Percentiles rank a stretch among this genome's conserved stretches.
Evolutionary conservation across 2,888 invertebrate species (phyloP).

Genomic region (Meiosimyza decipiens): DNA sequence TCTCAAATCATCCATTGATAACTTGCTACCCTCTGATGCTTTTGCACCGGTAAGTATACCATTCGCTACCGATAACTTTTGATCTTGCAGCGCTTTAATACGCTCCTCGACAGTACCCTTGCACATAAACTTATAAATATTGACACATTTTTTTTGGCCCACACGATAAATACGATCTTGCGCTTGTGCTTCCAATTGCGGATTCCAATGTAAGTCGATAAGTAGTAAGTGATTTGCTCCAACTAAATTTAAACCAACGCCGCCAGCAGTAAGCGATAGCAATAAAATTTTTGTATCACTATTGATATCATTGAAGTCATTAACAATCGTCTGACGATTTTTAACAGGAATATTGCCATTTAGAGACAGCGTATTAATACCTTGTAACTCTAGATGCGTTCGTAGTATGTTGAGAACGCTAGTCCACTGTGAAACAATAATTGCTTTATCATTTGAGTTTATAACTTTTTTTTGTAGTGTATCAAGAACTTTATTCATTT

Average conservation of each 20-base stretch:
- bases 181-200: constrained; percentile 93
- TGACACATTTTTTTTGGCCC: constrained; percentile 85
- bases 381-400: constrained; percentile 70
- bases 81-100: constrained; percentile 82
- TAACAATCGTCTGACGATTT: constrained; percentile 77
- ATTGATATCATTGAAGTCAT: constrained; percentile 75
- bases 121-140: constrained; percentile 87
- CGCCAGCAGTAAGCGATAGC: constrained; percentile 91
- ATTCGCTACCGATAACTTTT: constrained; percentile 81
- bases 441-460: constrained; percentile 74
- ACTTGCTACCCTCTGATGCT: constrained; percentile 73
- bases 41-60: constrained; percentile 80
- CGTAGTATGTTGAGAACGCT: constrained; percentile 80
- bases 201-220: constrained; percentile 97
- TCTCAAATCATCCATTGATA: constrained; percentile 83
- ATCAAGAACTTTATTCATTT: constrained; percentile 71
- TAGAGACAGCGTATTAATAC: constrained; percentile 74
- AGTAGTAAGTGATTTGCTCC: constrained; percentile 93
- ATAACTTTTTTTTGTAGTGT: constrained; percentile 71
- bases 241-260: constrained; percentile 91
- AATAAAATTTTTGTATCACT: constrained; percentile 76
- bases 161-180: constrained; percentile 93
- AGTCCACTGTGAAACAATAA: constrained; percentile 96
- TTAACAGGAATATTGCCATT: constrained; percentile 81
- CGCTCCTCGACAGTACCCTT: constrained; percentile 89